These are phyloP conservation scores for Fragum fragum DNA, from an alignment of 2,888 invertebrate species.

Conservation along the genomic window DNA sequence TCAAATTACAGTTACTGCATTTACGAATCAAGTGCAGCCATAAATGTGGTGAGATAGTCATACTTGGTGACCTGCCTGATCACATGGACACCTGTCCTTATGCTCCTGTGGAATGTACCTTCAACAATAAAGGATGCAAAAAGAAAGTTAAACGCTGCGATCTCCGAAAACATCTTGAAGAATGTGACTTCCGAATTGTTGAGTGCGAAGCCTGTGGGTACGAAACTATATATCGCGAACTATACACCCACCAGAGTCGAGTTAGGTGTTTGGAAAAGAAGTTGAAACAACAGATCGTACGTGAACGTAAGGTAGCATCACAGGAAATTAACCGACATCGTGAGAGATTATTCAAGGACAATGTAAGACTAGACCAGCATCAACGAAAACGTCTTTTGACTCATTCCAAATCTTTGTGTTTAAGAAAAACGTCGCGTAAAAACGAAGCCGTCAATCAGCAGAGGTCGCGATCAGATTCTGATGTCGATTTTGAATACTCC, in stretches of 20 bases:
- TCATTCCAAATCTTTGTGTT: conserved; percentile 59
- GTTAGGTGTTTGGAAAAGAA: conserved; percentile 76
- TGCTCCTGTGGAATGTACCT: conserved; percentile 72
- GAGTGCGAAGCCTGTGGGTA: conserved; percentile 79
- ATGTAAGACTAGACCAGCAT: conserved; percentile 65
- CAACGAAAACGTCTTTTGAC: conserved; percentile 59
- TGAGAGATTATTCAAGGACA: conserved; percentile 62
- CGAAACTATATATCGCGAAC: conserved; percentile 70
- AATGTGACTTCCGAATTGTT: conserved; percentile 75
- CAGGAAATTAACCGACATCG: conserved; percentile 71
- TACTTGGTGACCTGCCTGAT: conserved; percentile 74
- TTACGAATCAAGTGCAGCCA: conserved; percentile 72
- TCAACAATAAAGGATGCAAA: conserved; percentile 70
- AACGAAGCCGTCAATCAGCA: conserved; percentile 29
- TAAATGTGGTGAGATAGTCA: conserved; percentile 72
- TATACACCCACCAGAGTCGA: conserved; percentile 78
- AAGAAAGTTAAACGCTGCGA: conserved; percentile 72
- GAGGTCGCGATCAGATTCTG: conserved; percentile 29
- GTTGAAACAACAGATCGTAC: conserved; percentile 75
- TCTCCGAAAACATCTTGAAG: conserved; percentile 69
- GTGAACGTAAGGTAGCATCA: conserved; percentile 66
- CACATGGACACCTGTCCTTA: conserved; percentile 75
- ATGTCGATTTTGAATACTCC: conserved; percentile 45
- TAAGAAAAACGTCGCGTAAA: conserved; percentile 7
- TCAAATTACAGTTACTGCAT: conserved; percentile 71